Conservation (phyloP, 1,140 invertebrate species). For the Halyomorpha halys region DNA sequence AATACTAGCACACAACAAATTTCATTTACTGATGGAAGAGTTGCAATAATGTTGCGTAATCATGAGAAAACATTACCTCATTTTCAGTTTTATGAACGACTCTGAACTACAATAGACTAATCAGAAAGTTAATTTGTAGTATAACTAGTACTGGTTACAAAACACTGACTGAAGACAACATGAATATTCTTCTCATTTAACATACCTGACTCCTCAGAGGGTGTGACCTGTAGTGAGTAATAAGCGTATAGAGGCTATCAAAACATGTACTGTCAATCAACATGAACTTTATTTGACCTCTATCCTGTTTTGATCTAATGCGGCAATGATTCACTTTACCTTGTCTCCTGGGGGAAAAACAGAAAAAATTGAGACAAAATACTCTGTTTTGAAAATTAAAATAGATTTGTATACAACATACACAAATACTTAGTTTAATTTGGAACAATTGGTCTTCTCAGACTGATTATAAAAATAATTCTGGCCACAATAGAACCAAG, state of each 20-base stretch:
- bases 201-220: constrained; percentile 68
- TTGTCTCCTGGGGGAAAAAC: constrained; percentile 49
- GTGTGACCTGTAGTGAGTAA: constrained; percentile 80
- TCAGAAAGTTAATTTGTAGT: constrained; percentile 13
- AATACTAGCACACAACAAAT: too few relatives aligned
- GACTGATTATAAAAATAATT: too few relatives aligned
- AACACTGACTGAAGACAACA: neutral
- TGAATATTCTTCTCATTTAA: constrained; percentile 16
- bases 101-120: constrained; percentile 13
- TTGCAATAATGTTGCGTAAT: constrained; percentile 9
- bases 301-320: constrained; percentile 80
- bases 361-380: constrained; percentile 13
- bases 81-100: constrained; percentile 12
- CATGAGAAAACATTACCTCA: neutral
- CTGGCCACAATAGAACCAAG: too few relatives aligned
- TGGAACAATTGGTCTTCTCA: too few relatives aligned
- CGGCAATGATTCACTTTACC: constrained; percentile 85
- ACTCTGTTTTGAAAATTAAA: neutral
- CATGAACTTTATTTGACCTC: constrained; percentile 81
- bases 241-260: constrained; percentile 85
- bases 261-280: constrained; percentile 81
- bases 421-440: too few relatives aligned
- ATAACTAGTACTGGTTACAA: constrained; percentile 13
- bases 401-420: neutral
- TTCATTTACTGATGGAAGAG: neutral